phyloP scores from a whole-genome alignment of 1,140 invertebrate genomes.

The Neodiprion virginianus region DNA sequence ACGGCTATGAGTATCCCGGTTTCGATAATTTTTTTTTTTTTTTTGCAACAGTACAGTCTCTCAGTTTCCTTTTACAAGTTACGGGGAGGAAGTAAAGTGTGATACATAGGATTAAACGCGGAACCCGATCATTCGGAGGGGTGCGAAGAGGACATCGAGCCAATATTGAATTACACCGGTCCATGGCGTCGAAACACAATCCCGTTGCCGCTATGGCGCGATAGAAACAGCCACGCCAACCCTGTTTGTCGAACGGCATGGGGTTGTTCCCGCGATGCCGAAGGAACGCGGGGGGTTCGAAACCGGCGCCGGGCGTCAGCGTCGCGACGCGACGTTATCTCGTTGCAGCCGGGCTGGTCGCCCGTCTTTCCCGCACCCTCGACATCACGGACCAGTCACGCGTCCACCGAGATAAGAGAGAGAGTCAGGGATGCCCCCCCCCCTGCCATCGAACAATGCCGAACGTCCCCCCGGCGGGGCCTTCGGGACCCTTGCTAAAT shows the following conservation, averaged over 20 bases:
- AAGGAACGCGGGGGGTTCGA: background rate
- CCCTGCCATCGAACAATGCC: conserved; percentile 40
- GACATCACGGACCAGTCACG: conserved; percentile 38
- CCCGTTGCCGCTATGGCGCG: conserved; percentile 17
- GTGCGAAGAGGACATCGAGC: background rate
- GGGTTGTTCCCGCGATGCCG: background rate
- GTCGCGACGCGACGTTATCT: conserved; percentile 36
- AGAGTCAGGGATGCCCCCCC: conserved; percentile 27
- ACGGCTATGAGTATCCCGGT: too few relatives aligned
- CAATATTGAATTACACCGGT: background rate
- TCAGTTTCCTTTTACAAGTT: too few relatives aligned
- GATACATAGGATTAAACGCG: too few relatives aligned
- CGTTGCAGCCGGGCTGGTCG: conserved; percentile 16
- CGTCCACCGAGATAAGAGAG: conserved; percentile 41
- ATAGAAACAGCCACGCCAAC: conserved; percentile 23
- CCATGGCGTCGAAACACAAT: conserved; percentile 9
- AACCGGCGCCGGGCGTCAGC: conserved; percentile 25
- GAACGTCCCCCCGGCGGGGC: background rate
- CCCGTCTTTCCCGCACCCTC: conserved; percentile 14
- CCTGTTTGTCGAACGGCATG: conserved; percentile 3
- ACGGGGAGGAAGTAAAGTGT: too few relatives aligned
- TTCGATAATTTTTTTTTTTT: too few relatives aligned
- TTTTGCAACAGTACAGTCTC: too few relatives aligned
- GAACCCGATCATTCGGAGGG: too few relatives aligned
- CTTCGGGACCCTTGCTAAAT: conserved; percentile 13